A percentile compares a stretch with the other conserved stretches of the same genome.
Conservation (phyloP, 2,797 vertebrate species). For the Anas capensis region DNA sequence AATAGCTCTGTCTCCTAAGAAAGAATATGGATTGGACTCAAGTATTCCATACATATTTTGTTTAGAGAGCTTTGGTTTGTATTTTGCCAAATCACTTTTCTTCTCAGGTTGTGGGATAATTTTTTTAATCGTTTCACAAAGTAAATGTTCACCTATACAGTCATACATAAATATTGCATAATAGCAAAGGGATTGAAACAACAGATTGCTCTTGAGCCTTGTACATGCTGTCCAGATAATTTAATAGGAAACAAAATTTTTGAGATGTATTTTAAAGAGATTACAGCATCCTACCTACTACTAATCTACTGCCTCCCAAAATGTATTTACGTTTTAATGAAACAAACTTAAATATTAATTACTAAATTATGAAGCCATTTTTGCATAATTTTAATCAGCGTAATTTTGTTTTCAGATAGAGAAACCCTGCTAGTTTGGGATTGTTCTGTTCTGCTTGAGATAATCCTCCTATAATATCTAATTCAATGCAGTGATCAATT, state of each 20-base stretch:
- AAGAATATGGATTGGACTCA: background rate
- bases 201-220: background rate
- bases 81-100: background rate
- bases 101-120: background rate
- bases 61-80: background rate
- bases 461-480: conserved; percentile 34
- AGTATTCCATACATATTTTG: background rate
- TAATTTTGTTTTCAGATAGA: conserved; percentile 28
- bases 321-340: background rate
- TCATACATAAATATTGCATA: background rate
- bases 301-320: background rate
- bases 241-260: background rate
- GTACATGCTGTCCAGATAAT: background rate
- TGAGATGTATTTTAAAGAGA: background rate
- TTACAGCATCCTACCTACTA: background rate
- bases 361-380: background rate
- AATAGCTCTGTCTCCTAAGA: background rate
- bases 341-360: conserved; percentile 2
- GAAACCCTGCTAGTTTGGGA: background rate
- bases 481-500: conserved; percentile 37
- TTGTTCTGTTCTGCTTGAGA: conserved; percentile 27
- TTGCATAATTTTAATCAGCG: conserved; percentile 22
- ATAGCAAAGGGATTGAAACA: background rate
- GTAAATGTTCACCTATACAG: background rate
- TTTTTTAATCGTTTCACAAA: background rate